Evolutionary conservation across 2,888 invertebrate species (phyloP), one percentile per base, ranked within the genome.

Genomic region (Heliothis peltigera): DNA sequence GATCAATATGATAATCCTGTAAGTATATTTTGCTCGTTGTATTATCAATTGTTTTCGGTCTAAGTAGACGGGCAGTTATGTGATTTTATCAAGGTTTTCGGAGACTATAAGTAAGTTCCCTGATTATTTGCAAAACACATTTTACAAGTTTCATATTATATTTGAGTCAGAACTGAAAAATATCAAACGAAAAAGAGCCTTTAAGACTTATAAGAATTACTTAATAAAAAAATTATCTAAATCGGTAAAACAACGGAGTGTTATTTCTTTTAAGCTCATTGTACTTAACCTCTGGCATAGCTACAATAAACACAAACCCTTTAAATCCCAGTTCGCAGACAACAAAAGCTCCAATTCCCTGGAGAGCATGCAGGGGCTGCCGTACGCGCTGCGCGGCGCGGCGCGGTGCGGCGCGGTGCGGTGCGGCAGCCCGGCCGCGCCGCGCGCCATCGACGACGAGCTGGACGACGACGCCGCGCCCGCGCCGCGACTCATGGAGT

Each of bases 401-500:
- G 70, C 64, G 10, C 73, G 78, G 7, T 83, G 84, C 32, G 10
- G 32, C 10, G 12, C 15, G n/a, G n/a, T n/a, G n/a, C 81, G 84
- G 55, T 83, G 82, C 62, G 77, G 82, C 56, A 74, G 81, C 35
- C 63, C 59, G 51, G 75, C 77, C 43, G 79, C 48, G 61, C 72
- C 77, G 59, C 66, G 76, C n/a, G 80, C 77, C 1, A 18, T 72
- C 0, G 84, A 82, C 63, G 88, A 86, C 67, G 75, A 77, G 10
- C 70, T 63, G 0, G 90, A 84, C 66, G 88, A 87, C 70, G 83
- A 72, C 49, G 70, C 67, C 60, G 75, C 43, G 79, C 82, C 76
- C 57, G 89, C 89, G 75, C 93, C 93, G 1, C 67, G 92, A 0
- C 89, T 93, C 67, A 94, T 94, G 94, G 93, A 93, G 89, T 91